These are phyloP conservation scores for Drosophila neonasuta DNA, from an alignment of 2,888 invertebrate species.

Conservation along the genomic window DNA sequence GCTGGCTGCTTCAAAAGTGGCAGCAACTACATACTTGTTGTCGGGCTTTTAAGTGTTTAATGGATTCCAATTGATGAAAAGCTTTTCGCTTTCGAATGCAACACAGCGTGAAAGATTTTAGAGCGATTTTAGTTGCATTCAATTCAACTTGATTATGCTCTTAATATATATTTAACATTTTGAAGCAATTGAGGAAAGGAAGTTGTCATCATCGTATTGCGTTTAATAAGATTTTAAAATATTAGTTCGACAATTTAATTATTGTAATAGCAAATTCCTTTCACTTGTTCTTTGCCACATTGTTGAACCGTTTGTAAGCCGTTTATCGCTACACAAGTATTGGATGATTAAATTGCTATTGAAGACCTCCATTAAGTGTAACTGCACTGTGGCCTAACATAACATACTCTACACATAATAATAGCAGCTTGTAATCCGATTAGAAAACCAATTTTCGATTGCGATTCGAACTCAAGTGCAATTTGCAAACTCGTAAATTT, in stretches of 20 bases:
- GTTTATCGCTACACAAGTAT: not conserved
- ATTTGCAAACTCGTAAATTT: not conserved
- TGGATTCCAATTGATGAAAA: constrained; percentile 11
- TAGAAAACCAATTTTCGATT: constrained; percentile 2
- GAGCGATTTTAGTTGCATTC: not conserved
- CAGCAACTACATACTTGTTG: not conserved
- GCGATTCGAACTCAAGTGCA: not conserved
- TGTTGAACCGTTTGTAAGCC: not conserved
- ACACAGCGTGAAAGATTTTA: not conserved
- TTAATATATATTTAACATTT: not conserved
- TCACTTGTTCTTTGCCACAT: not conserved
- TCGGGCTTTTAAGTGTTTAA: not conserved
- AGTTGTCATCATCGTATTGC: too few species aligned
- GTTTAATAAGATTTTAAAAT: too few species aligned
- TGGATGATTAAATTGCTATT: not conserved
- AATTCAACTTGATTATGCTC: not conserved
- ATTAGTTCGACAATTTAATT: too few species aligned
- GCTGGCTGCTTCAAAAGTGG: constrained; percentile 16
- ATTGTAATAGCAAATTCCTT: too few species aligned
- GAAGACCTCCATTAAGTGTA: not conserved
- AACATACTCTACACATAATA: not conserved
- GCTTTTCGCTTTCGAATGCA: not conserved
- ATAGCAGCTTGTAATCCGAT: constrained; percentile 13
- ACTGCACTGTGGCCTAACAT: not conserved
- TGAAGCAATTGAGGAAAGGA: too few species aligned